Conservation (phyloP, 2,888 invertebrate genomes). For the Horisme vitalbata region DNA sequence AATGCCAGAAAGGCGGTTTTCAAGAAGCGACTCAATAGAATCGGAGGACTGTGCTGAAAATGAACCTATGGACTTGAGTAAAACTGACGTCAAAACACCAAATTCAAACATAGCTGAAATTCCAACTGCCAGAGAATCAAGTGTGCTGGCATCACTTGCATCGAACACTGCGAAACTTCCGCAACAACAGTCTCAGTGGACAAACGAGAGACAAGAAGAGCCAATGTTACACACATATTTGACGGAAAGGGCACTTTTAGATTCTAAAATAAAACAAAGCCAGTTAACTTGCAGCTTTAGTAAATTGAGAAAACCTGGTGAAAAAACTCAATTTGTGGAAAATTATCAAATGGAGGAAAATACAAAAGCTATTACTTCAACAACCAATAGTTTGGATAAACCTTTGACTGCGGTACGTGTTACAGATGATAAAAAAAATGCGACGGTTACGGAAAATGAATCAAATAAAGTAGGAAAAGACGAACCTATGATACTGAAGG, state of each 20-base stretch:
- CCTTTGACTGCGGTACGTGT: constrained; percentile 39
- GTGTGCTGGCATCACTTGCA: constrained; percentile 84
- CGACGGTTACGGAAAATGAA: constrained; percentile 40
- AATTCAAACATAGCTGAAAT: constrained; percentile 73
- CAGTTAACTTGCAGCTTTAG: constrained; percentile 71
- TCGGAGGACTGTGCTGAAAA: constrained; percentile 72
- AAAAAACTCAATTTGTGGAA: constrained; percentile 54
- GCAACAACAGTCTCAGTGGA: constrained; percentile 80
- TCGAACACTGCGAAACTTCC: constrained; percentile 85
- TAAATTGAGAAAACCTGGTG: constrained; percentile 67
- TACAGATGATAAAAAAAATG: constrained; percentile 41
- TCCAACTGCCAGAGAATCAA: constrained; percentile 84
- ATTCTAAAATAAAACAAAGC: constrained; percentile 88
- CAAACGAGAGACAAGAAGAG: constrained; percentile 84
- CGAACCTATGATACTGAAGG: constrained; percentile 41
- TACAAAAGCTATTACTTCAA: constrained; percentile 37
- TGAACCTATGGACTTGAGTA: constrained; percentile 79
- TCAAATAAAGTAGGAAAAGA: constrained; percentile 45
- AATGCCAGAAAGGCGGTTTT: constrained; percentile 51
- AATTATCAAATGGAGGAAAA: constrained; percentile 45
- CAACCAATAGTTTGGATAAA: constrained; percentile 39
- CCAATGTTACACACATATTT: constrained; percentile 88
- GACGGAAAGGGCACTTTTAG: constrained; percentile 87
- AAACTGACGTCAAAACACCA: constrained; percentile 61
- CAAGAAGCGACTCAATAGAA: constrained; percentile 53